phyloP scores from a whole-genome alignment of 2,888 invertebrate genomes.

The Drosophila recens region DNA sequence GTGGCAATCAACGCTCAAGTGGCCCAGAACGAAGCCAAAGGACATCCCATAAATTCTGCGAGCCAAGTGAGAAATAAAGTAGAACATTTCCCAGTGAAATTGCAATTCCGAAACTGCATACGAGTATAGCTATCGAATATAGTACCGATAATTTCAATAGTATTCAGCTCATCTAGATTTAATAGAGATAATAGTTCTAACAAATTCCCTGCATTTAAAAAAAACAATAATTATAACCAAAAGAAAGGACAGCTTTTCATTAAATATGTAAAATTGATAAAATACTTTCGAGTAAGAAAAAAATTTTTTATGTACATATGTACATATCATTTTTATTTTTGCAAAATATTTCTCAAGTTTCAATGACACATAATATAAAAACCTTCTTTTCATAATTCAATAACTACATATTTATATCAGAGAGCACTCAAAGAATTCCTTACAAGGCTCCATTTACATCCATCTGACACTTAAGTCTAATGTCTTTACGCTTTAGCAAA shows the following conservation, averaged over 20 bases:
- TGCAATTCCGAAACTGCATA: neutral
- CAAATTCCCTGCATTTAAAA: no score
- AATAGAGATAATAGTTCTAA: no score
- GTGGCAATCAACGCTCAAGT: conserved; percentile 50
- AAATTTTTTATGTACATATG: no score
- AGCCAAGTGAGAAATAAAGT: neutral
- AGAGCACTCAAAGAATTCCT: conserved; percentile 8
- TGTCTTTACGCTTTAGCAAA: conserved; percentile 42
- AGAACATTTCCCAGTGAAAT: neutral
- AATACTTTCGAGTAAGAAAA: no score
- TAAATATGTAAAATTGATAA: no score
- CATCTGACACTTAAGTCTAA: conserved; percentile 22
- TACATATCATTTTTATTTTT: neutral
- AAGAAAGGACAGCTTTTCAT: neutral
- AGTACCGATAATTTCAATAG: neutral
- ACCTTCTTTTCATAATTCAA: neutral
- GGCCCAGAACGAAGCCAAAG: conserved; percentile 7
- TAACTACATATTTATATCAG: conserved; percentile 2
- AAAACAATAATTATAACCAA: neutral
- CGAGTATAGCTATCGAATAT: neutral
- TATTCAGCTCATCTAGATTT: neutral
- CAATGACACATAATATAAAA: neutral
- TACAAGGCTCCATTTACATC: conserved; percentile 2
- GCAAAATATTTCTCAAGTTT: neutral
- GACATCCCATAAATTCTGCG: conserved; percentile 25